Percentiles rank a stretch among this genome's conserved stretches.
These are phyloP conservation scores for Riptortus pedestris DNA, from an alignment of 1,140 invertebrate species.

Conservation along the genomic window DNA sequence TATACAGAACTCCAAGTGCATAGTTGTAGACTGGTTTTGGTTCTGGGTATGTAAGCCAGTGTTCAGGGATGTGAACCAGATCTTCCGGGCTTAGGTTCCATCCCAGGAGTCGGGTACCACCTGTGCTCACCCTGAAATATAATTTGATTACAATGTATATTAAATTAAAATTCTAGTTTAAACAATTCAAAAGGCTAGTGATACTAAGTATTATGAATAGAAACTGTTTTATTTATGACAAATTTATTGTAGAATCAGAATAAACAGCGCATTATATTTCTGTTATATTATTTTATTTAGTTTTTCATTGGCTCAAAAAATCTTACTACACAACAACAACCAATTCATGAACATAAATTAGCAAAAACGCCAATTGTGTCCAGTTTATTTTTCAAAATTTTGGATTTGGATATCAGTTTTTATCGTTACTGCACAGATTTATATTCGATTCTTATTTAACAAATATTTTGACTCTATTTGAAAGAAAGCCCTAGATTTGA, in stretches of 20 bases:
- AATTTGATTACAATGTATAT: neutral
- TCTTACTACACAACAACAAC: no score
- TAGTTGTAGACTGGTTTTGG: constrained; percentile 74
- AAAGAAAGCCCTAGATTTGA: no score
- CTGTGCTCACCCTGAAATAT: constrained; percentile 1
- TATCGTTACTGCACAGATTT: no score
- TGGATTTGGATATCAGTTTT: no score
- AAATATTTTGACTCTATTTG: no score
- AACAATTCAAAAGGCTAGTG: neutral
- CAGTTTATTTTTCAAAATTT: no score
- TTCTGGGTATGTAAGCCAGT: constrained; percentile 69
- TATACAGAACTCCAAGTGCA: constrained; percentile 66
- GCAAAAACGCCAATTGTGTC: no score
- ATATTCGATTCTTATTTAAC: no score
- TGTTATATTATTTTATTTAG: neutral
- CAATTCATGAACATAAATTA: no score
- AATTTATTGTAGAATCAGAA: neutral
- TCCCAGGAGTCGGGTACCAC: constrained; percentile 47
- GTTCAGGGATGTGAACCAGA: constrained; percentile 62
- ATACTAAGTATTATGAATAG: neutral
- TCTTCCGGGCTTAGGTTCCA: constrained; percentile 69
- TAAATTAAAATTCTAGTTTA: neutral
- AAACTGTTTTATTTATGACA: neutral
- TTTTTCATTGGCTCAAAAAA: no score
- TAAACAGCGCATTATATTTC: neutral